phyloP scores from a whole-genome alignment of 1,140 invertebrate genomes.

The Calephelis nemesis region DNA sequence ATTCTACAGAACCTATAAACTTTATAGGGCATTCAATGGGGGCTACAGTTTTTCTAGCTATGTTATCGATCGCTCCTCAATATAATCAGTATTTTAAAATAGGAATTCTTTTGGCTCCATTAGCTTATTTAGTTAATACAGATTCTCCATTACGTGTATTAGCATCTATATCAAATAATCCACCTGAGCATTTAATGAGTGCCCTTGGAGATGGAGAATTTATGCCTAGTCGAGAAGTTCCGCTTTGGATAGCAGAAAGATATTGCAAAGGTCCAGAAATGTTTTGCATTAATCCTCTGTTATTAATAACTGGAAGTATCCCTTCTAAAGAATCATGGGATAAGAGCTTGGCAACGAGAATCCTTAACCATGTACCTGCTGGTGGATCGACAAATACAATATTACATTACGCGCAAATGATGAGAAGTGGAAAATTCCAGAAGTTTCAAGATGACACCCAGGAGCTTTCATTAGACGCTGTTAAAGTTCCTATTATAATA shows the following conservation, averaged over 20 bases:
- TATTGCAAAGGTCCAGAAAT: constrained; percentile 77
- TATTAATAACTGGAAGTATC: constrained; percentile 83
- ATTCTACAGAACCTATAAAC: constrained; percentile 73
- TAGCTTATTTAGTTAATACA: constrained; percentile 84
- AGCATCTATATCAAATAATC: constrained; percentile 73
- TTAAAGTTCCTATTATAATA: constrained; percentile 83
- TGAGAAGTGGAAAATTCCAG: constrained; percentile 80
- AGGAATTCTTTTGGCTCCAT: constrained; percentile 86
- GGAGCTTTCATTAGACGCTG: constrained; percentile 80
- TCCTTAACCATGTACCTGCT: constrained; percentile 86
- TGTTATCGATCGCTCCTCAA: constrained; percentile 81
- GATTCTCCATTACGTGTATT: constrained; percentile 82
- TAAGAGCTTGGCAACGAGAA: constrained; percentile 78
- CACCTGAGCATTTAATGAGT: constrained; percentile 75
- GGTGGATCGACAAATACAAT: constrained; percentile 89
- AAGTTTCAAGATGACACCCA: constrained; percentile 83
- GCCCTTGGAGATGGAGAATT: constrained; percentile 82
- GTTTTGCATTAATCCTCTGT: constrained; percentile 83
- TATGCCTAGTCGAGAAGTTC: constrained; percentile 80
- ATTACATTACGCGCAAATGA: constrained; percentile 83
- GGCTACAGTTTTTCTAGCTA: constrained; percentile 80
- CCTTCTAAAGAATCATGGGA: constrained; percentile 81
- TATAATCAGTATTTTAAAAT: constrained; percentile 83
- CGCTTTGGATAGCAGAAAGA: constrained; percentile 79
- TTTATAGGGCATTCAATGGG: constrained; percentile 88